Base-by-base conservation (phyloP, 2,797 vertebrate species). In the Serranus cabrilla region DNA sequence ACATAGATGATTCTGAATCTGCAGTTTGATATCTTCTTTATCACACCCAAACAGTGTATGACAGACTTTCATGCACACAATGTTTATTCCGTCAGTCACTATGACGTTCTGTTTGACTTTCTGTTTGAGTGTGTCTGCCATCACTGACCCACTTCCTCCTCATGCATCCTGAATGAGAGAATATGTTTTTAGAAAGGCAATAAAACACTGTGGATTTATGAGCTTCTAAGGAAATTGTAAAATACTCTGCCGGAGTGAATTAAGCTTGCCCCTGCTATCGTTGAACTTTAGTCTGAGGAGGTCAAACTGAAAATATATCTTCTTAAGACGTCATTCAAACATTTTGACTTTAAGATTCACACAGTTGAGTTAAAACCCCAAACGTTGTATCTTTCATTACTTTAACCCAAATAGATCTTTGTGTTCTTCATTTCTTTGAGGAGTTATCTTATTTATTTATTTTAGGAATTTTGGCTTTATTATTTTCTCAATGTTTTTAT, bases 91-190 rank as follows among this genome's bases (percentile, higher is more conserved):
- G 5, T 70, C 66, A 58, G 58, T 43, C 59, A 47, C n/a, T 64
- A n/a, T 31, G 43, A 52, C 37, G 61, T 25, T 58, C 25, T 56
- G 45, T 34, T 34, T 34, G 47, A 47, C 79, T 80, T 62, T 71
- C 39, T 72, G 39, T 84, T 65, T 64, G 50, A 81, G 69, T 69
- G 63, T 70, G 64, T 71, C 82, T 74, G 63, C 46, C 54, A 61
- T 66, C 25, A 20, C 18, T 88, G 82, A 87, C 89, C 85, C 74
- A 87, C 79, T 90, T 92, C 64, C 43, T 70, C 50, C 27, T 74
- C 50, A 45, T 61, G 31, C 64, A 65, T 61, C 50, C 61, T 76
- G 64, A 64, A 71, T 54, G 40, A 59, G 67, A 57, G 51, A 61
- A 49, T 54, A 13, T 69, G 27, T 50, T 59, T 80, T 61, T 65